These are phyloP conservation scores for Rhamphomyia laevipes DNA, from an alignment of 2,888 invertebrate species.

Conservation along the genomic window DNA sequence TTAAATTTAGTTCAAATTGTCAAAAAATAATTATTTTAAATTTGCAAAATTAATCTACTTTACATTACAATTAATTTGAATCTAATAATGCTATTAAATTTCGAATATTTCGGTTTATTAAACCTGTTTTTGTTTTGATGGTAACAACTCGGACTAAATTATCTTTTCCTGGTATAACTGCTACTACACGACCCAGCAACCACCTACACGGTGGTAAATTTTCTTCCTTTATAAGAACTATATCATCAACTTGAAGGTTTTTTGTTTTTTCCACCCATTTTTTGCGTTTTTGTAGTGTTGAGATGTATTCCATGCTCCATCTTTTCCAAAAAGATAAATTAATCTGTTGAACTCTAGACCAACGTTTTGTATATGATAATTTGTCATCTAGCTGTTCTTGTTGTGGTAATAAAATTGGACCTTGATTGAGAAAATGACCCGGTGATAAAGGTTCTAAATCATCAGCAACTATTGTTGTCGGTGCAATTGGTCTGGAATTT, in stretches of 20 bases:
- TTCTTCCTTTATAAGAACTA: constrained; percentile 20
- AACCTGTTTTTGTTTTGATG: too few relatives aligned
- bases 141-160: too few relatives aligned
- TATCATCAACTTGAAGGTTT: constrained; percentile 9
- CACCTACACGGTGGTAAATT: constrained; percentile 7
- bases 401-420: constrained; percentile 8
- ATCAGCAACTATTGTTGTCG: constrained; percentile 4
- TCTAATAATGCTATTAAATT: too few relatives aligned
- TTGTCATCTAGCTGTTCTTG: neutral
- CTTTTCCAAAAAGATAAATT: constrained; percentile 18
- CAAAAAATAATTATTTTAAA: too few relatives aligned
- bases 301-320: constrained; percentile 18
- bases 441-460: constrained; percentile 4
- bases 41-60: too few relatives aligned
- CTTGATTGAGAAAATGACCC: constrained; percentile 4
- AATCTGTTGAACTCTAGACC: constrained; percentile 17
- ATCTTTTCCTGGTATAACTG: too few relatives aligned
- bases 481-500: constrained; percentile 19
- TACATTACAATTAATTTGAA: too few relatives aligned
- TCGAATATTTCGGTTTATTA: too few relatives aligned
- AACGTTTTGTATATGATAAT: constrained; percentile 12
- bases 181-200: too few relatives aligned
- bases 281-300: constrained; percentile 15
- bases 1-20: too few relatives aligned
- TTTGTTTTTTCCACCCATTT: constrained; percentile 16